A percentile compares a stretch with the other conserved stretches of the same genome.
Evolutionary conservation across 2,888 invertebrate species (phyloP).

Genomic region (Drosophila nigricruria): DNA sequence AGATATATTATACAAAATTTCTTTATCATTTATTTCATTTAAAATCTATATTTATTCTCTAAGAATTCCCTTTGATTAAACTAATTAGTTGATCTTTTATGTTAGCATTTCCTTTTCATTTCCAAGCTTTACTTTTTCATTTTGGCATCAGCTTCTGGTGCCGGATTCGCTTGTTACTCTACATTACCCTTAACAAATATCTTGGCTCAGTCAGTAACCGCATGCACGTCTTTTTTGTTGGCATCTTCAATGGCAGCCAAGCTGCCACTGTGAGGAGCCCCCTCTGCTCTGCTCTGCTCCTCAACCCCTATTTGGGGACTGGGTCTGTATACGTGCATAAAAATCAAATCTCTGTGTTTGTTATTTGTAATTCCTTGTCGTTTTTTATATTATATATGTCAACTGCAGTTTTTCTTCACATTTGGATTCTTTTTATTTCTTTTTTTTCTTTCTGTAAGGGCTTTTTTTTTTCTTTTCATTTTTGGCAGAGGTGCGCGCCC

Average conservation of each 20-base stretch:
- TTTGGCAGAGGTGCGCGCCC: conserved; percentile 64
- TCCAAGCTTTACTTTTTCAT: conserved; percentile 6
- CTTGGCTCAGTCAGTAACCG: conserved; percentile 50
- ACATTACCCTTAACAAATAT: conserved; percentile 54
- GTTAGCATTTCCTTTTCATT: neutral
- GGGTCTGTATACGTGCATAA: conserved; percentile 70
- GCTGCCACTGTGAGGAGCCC: conserved; percentile 29
- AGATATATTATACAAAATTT: too few relatives aligned
- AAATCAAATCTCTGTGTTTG: conserved; percentile 77
- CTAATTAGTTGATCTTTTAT: neutral
- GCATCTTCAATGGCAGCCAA: conserved; percentile 18
- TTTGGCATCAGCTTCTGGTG: conserved; percentile 10
- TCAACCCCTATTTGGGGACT: neutral
- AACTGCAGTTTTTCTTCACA: conserved; percentile 57
- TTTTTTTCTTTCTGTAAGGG: conserved; percentile 7
- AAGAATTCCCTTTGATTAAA: too few relatives aligned
- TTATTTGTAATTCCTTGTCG: conserved; percentile 71
- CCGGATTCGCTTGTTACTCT: conserved; percentile 43
- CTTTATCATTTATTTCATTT: neutral
- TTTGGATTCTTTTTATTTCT: conserved; percentile 21
- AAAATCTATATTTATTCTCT: neutral
- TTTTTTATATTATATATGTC: conserved; percentile 72
- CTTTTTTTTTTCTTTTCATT: conserved; percentile 10
- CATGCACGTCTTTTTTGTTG: conserved; percentile 38
- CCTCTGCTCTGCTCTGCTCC: neutral